A percentile compares a stretch with the other conserved stretches of the same genome.
phyloP scores from a whole-genome alignment of 2,888 invertebrate species.

The Rotaria sp. region DNA sequence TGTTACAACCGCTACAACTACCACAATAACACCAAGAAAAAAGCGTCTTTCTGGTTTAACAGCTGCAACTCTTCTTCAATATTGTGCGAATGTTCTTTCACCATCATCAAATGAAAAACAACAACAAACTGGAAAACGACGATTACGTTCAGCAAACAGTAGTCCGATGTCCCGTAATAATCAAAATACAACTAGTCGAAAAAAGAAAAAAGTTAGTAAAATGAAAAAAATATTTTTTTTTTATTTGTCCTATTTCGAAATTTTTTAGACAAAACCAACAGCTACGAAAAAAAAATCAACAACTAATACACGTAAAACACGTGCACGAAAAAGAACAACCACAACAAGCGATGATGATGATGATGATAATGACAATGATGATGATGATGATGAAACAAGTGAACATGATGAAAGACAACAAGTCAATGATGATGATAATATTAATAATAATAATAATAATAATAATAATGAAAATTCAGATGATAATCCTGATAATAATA shows the following conservation, averaged over 20 bases:
- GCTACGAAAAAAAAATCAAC: neutral
- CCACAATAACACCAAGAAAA: neutral
- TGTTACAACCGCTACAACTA: neutral
- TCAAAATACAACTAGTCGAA: neutral
- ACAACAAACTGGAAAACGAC: neutral
- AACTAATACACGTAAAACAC: neutral
- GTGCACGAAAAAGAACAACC: neutral
- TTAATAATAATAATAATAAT: neutral
- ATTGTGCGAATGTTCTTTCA: constrained; percentile 17
- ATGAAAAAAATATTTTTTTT: neutral
- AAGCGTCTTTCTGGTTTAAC: neutral
- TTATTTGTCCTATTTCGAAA: neutral
- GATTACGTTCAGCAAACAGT: constrained; percentile 16
- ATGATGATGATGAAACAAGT: neutral
- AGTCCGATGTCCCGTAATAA: neutral
- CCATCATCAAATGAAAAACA: neutral
- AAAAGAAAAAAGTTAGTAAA: neutral
- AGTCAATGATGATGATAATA: neutral
- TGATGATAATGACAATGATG: neutral
- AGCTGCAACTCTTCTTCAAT: constrained; percentile 17
- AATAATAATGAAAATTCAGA: neutral
- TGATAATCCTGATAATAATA: neutral
- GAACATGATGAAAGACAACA: neutral
- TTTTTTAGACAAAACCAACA: neutral
- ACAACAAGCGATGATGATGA: neutral